phyloP scores from a whole-genome alignment of 2,888 invertebrate species.

The Alcis repandata region DNA sequence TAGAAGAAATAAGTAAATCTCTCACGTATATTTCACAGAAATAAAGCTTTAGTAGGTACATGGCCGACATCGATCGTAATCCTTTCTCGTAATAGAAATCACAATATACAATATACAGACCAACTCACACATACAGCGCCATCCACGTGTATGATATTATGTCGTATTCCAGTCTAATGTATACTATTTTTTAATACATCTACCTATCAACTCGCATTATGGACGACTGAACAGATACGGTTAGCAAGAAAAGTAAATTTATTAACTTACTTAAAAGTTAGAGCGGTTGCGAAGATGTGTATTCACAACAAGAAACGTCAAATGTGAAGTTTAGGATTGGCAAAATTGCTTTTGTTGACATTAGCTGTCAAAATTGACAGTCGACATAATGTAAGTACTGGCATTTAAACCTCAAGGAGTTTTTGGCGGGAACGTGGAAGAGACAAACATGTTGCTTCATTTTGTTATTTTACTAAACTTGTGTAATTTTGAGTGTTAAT shows the following conservation, averaged over 20 bases:
- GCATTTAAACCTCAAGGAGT: too few relatives aligned
- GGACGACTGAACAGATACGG: slow-evolving; percentile 80
- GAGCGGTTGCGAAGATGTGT: too few relatives aligned
- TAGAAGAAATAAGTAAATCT: background rate
- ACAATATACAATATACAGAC: slow-evolving; percentile 59
- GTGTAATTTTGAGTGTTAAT: too few relatives aligned
- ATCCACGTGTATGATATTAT: slow-evolving; percentile 65
- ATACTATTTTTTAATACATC: slow-evolving; percentile 87
- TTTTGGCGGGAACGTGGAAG: too few relatives aligned
- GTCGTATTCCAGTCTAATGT: slow-evolving; percentile 83
- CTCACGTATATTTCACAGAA: background rate
- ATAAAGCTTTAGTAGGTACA: background rate
- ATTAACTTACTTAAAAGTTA: background rate
- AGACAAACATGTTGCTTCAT: too few relatives aligned
- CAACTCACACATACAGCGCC: slow-evolving; percentile 40
- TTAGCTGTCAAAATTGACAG: too few relatives aligned
- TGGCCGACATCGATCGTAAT: slow-evolving; percentile 54
- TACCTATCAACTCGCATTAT: slow-evolving; percentile 87
- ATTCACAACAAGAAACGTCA: too few relatives aligned
- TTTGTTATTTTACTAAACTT: too few relatives aligned
- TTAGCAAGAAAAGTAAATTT: slow-evolving; percentile 57
- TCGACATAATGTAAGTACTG: too few relatives aligned
- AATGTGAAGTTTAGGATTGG: too few relatives aligned
- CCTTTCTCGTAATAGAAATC: slow-evolving; percentile 39
- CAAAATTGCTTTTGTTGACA: too few relatives aligned